Conservation (phyloP, 2,888 invertebrate species). For the Adelognathus sp. region DNA sequence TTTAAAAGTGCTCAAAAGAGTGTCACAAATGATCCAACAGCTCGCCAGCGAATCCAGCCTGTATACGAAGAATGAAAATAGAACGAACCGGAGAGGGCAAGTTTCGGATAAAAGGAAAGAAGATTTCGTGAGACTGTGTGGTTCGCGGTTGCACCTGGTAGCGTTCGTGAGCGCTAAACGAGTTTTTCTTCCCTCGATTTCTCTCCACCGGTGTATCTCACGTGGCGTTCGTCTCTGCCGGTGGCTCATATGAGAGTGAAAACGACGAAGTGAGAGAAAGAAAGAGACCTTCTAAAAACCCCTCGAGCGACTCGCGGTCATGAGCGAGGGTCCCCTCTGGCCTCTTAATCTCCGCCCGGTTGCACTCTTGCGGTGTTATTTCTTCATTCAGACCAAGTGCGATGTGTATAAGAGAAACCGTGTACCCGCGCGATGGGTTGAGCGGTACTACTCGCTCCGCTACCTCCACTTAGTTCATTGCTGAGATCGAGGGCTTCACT, state of each 20-base stretch:
- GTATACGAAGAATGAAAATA: background rate
- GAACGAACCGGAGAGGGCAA: background rate
- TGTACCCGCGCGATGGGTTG: background rate
- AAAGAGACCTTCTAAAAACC: constrained; percentile 24
- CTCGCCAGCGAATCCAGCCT: background rate
- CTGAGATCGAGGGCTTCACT: constrained; percentile 2
- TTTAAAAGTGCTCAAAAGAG: background rate
- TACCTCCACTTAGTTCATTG: constrained; percentile 46
- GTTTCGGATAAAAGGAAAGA: background rate
- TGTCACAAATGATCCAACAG: background rate
- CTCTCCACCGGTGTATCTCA: constrained; percentile 6
- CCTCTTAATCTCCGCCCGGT: constrained; percentile 68
- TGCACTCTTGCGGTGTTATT: constrained; percentile 69
- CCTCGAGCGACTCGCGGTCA: constrained; percentile 50
- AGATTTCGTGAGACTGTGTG: constrained; percentile 66
- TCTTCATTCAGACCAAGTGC: constrained; percentile 67
- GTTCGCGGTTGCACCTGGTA: constrained; percentile 69
- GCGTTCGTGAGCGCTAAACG: constrained; percentile 53
- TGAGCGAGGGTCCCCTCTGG: constrained; percentile 55
- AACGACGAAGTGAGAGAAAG: constrained; percentile 23
- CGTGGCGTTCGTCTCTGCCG: constrained; percentile 40
- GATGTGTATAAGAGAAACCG: background rate
- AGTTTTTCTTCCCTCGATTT: constrained; percentile 19
- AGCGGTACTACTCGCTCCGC: background rate
- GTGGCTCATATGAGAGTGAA: too few relatives aligned